Conservation (phyloP, 1,140 invertebrate species). For the Propsilocerus akamusi region DNA sequence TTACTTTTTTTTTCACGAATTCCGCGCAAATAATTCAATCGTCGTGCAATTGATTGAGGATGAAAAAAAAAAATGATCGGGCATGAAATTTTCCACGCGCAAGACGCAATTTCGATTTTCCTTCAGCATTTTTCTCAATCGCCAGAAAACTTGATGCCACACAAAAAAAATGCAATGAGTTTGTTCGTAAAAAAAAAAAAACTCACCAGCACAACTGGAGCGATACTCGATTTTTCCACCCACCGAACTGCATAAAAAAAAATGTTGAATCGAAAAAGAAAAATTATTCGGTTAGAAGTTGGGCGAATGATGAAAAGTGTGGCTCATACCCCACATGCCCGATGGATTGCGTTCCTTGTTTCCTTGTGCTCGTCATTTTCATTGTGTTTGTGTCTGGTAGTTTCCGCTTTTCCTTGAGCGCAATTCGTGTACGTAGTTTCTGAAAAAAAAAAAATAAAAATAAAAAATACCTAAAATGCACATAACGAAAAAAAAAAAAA, state of each 20-base stretch:
- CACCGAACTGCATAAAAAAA: neutral
- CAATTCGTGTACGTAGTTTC: too few relatives aligned
- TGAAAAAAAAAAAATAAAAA: neutral
- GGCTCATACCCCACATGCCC: neutral
- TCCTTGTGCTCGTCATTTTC: neutral
- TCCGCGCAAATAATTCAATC: constrained; percentile 1
- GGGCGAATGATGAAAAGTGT: neutral
- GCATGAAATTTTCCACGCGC: neutral
- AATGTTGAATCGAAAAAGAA: neutral
- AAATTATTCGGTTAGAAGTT: neutral
- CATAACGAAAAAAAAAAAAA: neutral
- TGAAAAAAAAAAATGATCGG: neutral
- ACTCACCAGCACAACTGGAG: neutral
- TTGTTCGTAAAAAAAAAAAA: neutral
- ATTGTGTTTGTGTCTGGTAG: neutral
- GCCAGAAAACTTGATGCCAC: neutral
- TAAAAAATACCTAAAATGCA: constrained; percentile 2
- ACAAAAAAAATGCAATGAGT: neutral
- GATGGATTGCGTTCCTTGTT: neutral
- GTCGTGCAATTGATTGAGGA: neutral
- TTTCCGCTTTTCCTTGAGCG: constrained; percentile 2
- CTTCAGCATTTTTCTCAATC: neutral
- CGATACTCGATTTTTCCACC: neutral
- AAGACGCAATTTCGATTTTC: neutral
- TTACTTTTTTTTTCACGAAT: too few relatives aligned